A percentile compares a stretch with the other conserved stretches of the same genome.
Conservation (phyloP, 2,797 vertebrate species). For the Dendrocincla fuliginosa region DNA sequence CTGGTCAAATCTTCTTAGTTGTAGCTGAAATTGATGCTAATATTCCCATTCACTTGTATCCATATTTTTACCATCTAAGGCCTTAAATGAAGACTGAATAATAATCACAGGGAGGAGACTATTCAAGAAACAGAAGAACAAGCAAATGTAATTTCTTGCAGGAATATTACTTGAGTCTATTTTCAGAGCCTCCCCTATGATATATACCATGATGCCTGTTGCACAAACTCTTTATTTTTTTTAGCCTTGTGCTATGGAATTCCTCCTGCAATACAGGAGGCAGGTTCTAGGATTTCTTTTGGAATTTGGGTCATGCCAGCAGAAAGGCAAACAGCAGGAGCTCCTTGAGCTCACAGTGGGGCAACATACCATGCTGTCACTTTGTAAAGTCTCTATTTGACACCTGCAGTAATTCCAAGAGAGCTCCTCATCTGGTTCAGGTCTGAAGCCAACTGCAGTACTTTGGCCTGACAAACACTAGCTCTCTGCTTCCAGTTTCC, state of each 20-base stretch:
- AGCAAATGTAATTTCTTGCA: background rate
- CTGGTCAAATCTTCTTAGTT: background rate
- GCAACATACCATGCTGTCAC: background rate
- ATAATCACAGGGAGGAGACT: background rate
- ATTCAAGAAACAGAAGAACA: background rate
- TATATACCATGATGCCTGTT: fast-evolving
- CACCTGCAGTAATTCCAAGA: background rate
- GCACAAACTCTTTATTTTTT: background rate
- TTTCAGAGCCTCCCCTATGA: background rate
- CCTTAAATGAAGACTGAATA: background rate
- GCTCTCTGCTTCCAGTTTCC: background rate
- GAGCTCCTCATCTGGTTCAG: background rate
- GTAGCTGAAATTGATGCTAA: background rate
- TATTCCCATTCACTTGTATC: background rate
- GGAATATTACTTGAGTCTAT: background rate
- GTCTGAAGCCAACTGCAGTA: background rate
- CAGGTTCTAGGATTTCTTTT: background rate
- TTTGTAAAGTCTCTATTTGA: background rate
- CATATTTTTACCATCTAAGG: background rate
- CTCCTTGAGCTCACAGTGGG: background rate
- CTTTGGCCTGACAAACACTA: background rate
- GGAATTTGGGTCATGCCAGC: background rate
- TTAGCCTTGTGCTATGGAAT: background rate
- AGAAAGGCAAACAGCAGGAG: background rate
- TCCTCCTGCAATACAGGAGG: background rate